phyloP scores from a whole-genome alignment of 2,888 invertebrate species.

The Mimas tiliae region DNA sequence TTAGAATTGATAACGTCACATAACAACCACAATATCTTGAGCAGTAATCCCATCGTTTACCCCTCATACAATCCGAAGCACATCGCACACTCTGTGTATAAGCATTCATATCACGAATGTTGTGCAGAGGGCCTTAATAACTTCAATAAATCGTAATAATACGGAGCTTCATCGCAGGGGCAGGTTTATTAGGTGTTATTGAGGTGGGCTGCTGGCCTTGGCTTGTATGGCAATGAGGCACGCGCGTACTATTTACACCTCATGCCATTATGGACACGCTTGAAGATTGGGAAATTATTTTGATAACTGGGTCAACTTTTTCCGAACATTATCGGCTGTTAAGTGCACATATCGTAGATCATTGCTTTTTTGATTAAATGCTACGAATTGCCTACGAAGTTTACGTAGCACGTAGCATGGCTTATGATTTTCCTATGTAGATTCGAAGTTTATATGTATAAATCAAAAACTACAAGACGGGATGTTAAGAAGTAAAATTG shows the following conservation, averaged over 20 bases:
- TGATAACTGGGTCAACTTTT: slow-evolving; percentile 15
- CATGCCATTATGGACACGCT: slow-evolving; percentile 19
- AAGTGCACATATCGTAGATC: neutral
- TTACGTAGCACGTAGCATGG: neutral
- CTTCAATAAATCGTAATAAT: slow-evolving; percentile 28
- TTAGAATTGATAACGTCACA: neutral
- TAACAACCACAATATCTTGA: slow-evolving; percentile 9
- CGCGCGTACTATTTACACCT: slow-evolving; percentile 24
- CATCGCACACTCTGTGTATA: slow-evolving; percentile 10
- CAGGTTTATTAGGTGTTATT: slow-evolving; percentile 28
- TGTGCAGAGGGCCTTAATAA: slow-evolving; percentile 26
- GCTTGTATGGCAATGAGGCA: slow-evolving; percentile 23
- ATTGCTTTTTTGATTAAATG: neutral
- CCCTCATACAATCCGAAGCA: slow-evolving; percentile 3
- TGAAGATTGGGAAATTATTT: slow-evolving; percentile 13
- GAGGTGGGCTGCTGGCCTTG: slow-evolving; percentile 19
- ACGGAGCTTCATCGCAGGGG: slow-evolving; percentile 24
- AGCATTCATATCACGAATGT: slow-evolving; percentile 28
- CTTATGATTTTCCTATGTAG: neutral
- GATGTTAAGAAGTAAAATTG: no score
- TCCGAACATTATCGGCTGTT: neutral
- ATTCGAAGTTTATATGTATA: no score
- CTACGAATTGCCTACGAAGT: slow-evolving; percentile 5
- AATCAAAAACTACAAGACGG: no score
- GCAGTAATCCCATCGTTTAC: slow-evolving; percentile 8